A percentile compares a stretch with the other conserved stretches of the same genome.
phyloP scores from a whole-genome alignment of 2,888 invertebrate genomes.

The Tetropium fuscum region DNA sequence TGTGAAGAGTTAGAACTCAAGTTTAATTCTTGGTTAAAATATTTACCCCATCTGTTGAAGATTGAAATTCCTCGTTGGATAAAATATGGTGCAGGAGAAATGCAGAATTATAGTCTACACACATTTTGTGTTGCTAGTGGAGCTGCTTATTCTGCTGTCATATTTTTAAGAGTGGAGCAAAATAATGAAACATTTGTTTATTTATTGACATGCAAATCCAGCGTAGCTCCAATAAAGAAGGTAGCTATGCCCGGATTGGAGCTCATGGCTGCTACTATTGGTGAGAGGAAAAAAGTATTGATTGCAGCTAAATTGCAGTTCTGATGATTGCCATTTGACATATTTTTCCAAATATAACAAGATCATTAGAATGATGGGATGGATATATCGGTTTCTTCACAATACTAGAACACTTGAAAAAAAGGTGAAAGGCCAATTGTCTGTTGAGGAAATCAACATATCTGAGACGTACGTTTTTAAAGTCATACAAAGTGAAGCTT shows the following conservation, averaged over 20 bases:
- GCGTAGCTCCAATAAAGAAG: constrained; percentile 21
- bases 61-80: constrained; percentile 4
- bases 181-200: neutral
- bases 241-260: constrained; percentile 10
- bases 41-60: neutral
- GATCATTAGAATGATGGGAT: constrained; percentile 1
- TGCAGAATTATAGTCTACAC: too few species aligned
- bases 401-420: neutral
- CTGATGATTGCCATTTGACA: constrained; percentile 31
- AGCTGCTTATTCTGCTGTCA: too few species aligned
- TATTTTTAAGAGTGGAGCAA: constrained; percentile 8
- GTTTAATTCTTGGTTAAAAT: neutral
- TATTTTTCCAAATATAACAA: constrained; percentile 27
- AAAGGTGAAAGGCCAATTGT: neutral
- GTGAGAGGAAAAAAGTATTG: neutral
- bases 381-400: constrained; percentile 1
- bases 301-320: constrained; percentile 1
- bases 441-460: neutral
- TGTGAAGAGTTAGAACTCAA: neutral
- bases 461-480: neutral
- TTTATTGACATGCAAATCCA: constrained; percentile 21
- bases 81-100: neutral
- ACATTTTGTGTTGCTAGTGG: too few species aligned
- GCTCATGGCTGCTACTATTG: constrained; percentile 6
- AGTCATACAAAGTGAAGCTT: constrained; percentile 2